Base-by-base conservation (phyloP, 2,113 vertebrate genomes). In the Stictonetta naevosa region DNA sequence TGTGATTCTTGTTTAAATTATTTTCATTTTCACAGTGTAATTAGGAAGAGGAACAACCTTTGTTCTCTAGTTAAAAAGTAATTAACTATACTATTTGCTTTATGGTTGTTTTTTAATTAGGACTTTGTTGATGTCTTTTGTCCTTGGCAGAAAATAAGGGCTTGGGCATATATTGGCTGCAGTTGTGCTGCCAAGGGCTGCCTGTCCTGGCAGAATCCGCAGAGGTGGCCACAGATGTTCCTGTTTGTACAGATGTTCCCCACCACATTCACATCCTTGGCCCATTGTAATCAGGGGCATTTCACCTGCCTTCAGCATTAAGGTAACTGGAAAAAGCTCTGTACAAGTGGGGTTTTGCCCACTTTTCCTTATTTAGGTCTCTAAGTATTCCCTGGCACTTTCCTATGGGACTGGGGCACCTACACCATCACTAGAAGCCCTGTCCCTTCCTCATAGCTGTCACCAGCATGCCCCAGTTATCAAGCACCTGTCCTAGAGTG, bases 41-140 rank as follows among this genome's bases (percentile, higher is more conserved):
- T 96, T 96, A 97, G 85, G 86, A 74, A 96, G 78, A 95, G 77
- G 72, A 96, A 62, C 3, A 0, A 64, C 72, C 93, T 97, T 97
- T 97, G 86, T 96, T 94, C 86, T 67, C 75, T 88, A 91, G 92
- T 96, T 86, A 91, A 95, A 97, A 97, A 95, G 89, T 89, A 97
- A 95, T 96, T 97, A 96, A 90, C 84, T 86, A 80, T 96, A 83
- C 83, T 85, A 94, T 97, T 96, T 88, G 56, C 91, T 83, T 92
- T 72, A 31, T 80, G 52, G 63, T 95, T 92, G 92, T 90, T 88
- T 94, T 96, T 95, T 96, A 95, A 96, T 95, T 93, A 96, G 88
- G 89, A 71, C 74, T 86, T 95, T 83, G 89, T 93, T 86, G 90
- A 90, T 88, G 82, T 59, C 72, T 95, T 95, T 95, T 93, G 73